Conservation (phyloP, 2,888 invertebrate species). For the Orchesella flavescens region DNA sequence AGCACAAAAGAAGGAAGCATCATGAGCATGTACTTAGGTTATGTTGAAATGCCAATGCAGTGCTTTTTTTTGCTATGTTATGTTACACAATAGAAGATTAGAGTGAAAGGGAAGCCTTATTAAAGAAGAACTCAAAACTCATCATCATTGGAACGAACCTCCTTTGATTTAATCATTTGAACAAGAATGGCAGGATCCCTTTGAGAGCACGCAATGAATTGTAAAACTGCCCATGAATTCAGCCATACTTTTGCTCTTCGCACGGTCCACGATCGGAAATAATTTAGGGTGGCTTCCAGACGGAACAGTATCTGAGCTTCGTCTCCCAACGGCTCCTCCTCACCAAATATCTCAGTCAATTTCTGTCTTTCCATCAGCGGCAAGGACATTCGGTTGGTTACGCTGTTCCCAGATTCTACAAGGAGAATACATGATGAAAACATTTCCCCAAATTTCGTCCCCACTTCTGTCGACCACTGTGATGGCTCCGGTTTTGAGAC, state of each 20-base stretch:
- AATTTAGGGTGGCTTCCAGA: conserved; percentile 70
- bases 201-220: conserved; percentile 71
- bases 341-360: conserved; percentile 40
- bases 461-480: conserved; percentile 70
- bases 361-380: conserved; percentile 43
- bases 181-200: conserved; percentile 70
- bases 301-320: conserved; percentile 71
- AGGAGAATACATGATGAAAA: conserved; percentile 65
- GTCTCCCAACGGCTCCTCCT: conserved; percentile 70
- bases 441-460: conserved; percentile 69
- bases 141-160: conserved; percentile 34
- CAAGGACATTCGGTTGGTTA: conserved; percentile 45
- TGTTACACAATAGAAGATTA: background rate
- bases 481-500: conserved; percentile 53
- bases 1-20: background rate
- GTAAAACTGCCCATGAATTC: conserved; percentile 72
- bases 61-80: too few species aligned
- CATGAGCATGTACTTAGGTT: too few species aligned
- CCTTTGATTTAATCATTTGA: conserved; percentile 65
- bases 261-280: conserved; percentile 70
- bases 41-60: background rate
- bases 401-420: conserved; percentile 62
- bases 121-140: background rate
- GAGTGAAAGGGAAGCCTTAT: background rate
- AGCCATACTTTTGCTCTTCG: conserved; percentile 71